A percentile compares a stretch with the other conserved stretches of the same genome.
Evolutionary conservation across 2,113 vertebrate species (phyloP).

Genomic region (Atractosteus spatula): DNA sequence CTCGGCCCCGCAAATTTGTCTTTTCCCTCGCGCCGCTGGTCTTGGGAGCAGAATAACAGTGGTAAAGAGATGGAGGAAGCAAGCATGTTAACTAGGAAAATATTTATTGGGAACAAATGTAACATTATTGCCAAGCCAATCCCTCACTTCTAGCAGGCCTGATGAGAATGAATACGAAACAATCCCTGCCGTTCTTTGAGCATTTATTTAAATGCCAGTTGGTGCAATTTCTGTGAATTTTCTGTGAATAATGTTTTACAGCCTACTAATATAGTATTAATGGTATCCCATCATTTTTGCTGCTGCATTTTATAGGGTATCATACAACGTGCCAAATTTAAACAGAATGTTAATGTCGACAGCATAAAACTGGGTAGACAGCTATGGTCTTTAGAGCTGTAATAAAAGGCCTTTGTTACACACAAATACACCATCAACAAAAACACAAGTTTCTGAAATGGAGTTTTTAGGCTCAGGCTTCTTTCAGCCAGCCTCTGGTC

Average conservation of each 20-base stretch:
- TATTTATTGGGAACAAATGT: conserved; percentile 8
- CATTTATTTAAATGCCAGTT: conserved; percentile 35
- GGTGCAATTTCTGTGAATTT: conserved; percentile 39
- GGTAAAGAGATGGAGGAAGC: not conserved
- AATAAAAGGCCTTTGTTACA: conserved; percentile 15
- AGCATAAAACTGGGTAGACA: conserved; percentile 14
- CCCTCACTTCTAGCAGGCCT: not conserved
- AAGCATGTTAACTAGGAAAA: not conserved
- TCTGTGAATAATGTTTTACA: conserved; percentile 24
- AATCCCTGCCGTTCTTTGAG: not conserved
- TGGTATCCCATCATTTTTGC: conserved; percentile 20
- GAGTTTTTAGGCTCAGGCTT: conserved; percentile 4
- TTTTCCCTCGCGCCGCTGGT: not conserved
- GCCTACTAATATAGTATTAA: conserved; percentile 21
- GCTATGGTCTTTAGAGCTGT: conserved; percentile 15
- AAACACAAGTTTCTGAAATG: not conserved
- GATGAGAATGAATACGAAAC: not conserved
- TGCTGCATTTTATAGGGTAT: conserved; percentile 23
- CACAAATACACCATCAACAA: not conserved
- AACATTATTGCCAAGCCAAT: not conserved
- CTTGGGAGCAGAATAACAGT: not conserved
- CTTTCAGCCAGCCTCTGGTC: not conserved
- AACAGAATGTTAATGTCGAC: conserved; percentile 14
- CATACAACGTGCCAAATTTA: conserved; percentile 22
- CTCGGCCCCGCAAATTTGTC: too few species aligned